These are phyloP conservation scores for Delichon dasypus DNA, from an alignment of 2,797 vertebrate species.

Conservation along the genomic window DNA sequence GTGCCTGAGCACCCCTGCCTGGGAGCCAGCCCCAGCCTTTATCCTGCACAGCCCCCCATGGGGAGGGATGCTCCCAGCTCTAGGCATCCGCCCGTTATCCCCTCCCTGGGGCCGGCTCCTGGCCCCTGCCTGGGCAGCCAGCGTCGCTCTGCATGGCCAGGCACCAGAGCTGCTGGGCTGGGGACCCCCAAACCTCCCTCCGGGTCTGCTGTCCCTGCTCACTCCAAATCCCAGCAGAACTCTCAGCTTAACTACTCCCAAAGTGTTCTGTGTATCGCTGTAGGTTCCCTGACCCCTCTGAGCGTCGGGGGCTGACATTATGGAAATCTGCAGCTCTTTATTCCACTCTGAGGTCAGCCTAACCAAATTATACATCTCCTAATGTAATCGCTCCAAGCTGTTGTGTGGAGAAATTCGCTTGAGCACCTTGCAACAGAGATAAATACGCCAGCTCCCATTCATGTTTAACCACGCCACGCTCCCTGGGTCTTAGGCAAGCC, in stretches of 20 bases:
- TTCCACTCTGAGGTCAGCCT: slow-evolving; percentile 69
- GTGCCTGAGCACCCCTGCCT: not conserved
- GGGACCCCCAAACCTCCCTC: not conserved
- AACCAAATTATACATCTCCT: slow-evolving; percentile 64
- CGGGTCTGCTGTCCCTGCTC: rapidly evolving
- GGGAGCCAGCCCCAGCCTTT: not conserved
- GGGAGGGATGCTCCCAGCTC: not conserved
- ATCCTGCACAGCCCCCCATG: not conserved
- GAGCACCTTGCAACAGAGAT: slow-evolving; percentile 43
- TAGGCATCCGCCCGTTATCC: not conserved
- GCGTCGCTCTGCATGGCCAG: not conserved
- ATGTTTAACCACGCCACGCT: not conserved
- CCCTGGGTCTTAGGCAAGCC: not conserved
- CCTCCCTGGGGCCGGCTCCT: not conserved
- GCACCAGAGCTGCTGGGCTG: no score
- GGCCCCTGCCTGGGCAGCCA: not conserved
- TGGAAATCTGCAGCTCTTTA: slow-evolving; percentile 73
- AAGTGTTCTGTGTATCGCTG: slow-evolving; percentile 46
- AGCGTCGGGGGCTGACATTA: slow-evolving; percentile 16
- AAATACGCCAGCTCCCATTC: slow-evolving; percentile 24
- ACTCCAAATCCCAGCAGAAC: not conserved
- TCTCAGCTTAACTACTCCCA: not conserved
- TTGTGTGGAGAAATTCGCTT: slow-evolving; percentile 56
- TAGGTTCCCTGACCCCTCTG: slow-evolving; percentile 51
- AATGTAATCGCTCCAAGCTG: slow-evolving; percentile 54